Percentiles rank a stretch among this genome's conserved stretches.
Evolutionary conservation across 2,888 invertebrate species (phyloP).

Genomic region (Folsomia manolachei): DNA sequence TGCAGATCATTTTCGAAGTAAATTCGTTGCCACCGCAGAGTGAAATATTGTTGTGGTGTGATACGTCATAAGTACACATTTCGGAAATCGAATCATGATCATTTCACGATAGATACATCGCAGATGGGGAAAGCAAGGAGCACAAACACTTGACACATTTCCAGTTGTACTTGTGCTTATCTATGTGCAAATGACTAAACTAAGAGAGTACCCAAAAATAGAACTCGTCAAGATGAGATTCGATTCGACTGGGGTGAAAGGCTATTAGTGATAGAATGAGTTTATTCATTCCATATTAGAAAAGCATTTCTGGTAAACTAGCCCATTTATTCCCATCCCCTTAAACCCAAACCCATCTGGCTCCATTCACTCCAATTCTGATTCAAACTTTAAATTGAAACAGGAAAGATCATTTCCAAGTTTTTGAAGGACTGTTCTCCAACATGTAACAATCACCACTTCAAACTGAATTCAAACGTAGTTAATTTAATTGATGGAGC

Average conservation of each 20-base stretch:
- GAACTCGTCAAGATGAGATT: background rate
- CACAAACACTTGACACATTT: background rate
- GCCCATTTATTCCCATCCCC: background rate
- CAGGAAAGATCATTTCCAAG: background rate
- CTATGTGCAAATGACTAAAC: background rate
- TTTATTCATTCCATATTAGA: background rate
- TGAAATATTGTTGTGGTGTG: constrained; percentile 19
- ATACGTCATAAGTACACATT: constrained; percentile 4
- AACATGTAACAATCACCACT: background rate
- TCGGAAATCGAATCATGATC: background rate
- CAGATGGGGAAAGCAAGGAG: background rate
- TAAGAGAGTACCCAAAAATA: background rate
- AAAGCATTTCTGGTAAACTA: background rate
- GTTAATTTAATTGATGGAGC: background rate
- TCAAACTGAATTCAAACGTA: background rate
- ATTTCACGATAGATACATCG: background rate
- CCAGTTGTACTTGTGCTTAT: background rate
- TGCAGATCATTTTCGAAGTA: constrained; percentile 17
- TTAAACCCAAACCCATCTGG: background rate
- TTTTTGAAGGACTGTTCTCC: background rate
- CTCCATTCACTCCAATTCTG: background rate
- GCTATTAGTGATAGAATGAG: background rate
- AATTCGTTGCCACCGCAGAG: constrained; percentile 2
- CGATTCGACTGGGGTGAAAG: background rate
- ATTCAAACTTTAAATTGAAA: background rate